Evolutionary conservation across 2,113 vertebrate genomes (phyloP).

Genomic region (Amphiprion percula): DNA sequence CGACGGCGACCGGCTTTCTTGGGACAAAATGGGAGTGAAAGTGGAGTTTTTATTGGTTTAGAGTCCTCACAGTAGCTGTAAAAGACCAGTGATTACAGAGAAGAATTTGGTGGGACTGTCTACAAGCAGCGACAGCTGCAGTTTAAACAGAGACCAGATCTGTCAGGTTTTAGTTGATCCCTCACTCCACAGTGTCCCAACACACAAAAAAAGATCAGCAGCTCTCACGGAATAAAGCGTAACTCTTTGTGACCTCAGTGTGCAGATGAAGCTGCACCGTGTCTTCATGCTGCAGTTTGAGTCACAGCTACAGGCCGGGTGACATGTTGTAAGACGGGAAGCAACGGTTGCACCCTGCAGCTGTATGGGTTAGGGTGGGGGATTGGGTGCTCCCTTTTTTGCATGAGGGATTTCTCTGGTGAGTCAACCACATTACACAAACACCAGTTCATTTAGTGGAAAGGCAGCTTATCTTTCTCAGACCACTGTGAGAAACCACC

Average conservation of each 20-base stretch:
- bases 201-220: background rate
- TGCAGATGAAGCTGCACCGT: background rate
- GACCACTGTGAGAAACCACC: background rate
- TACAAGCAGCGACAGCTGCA: constrained; percentile 38
- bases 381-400: constrained; percentile 30
- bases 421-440: constrained; percentile 60
- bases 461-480: background rate
- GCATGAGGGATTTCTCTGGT: constrained; percentile 53
- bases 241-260: background rate
- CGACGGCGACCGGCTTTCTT: background rate
- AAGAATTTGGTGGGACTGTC: constrained; percentile 1
- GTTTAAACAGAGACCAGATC: background rate
- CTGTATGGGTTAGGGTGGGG: constrained; percentile 47
- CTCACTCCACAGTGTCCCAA: too few relatives aligned
- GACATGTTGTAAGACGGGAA: constrained; percentile 30
- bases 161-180: background rate
- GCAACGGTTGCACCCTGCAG: constrained; percentile 70
- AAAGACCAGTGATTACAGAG: constrained; percentile 9
- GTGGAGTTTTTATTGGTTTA: background rate
- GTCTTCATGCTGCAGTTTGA: background rate
- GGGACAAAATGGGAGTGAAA: constrained; percentile 21
- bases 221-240: background rate
- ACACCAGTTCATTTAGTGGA: constrained; percentile 20
- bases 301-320: constrained; percentile 4
- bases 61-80: constrained; percentile 9